These are phyloP conservation scores for Distichodus sexfasciatus DNA, from an alignment of 2,797 vertebrate genomes.

Conservation along the genomic window DNA sequence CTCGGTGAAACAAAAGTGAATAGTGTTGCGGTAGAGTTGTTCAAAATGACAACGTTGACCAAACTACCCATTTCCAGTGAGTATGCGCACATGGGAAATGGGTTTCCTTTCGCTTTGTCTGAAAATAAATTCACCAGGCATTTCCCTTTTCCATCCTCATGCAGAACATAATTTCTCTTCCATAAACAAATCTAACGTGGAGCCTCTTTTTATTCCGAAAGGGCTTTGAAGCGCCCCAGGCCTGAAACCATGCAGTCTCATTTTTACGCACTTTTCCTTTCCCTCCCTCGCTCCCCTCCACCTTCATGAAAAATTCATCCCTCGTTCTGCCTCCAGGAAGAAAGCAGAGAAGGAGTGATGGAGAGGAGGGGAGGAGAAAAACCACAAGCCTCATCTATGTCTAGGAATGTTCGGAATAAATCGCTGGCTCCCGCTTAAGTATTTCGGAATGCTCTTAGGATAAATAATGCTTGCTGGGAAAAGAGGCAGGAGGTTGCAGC, in stretches of 20 bases:
- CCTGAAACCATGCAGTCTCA: not conserved
- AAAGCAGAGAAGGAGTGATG: not conserved
- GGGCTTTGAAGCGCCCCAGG: conserved; percentile 23
- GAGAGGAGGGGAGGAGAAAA: conserved; percentile 10
- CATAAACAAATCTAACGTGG: conserved; percentile 44
- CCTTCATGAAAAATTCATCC: conserved; percentile 48
- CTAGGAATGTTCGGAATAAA: conserved; percentile 33
- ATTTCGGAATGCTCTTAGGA: not conserved
- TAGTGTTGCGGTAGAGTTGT: not conserved
- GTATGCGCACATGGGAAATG: not conserved
- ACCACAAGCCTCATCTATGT: conserved; percentile 28
- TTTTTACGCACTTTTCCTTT: conserved; percentile 8
- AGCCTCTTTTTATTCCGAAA: conserved; percentile 41
- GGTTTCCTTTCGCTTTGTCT: not conserved
- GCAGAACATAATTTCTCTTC: conserved; percentile 7
- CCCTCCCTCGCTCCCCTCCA: conserved; percentile 9
- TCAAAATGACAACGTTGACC: not conserved
- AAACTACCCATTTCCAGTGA: too few species aligned
- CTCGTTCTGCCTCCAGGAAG: conserved; percentile 35
- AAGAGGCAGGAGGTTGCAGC: too few species aligned
- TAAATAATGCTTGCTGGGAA: too few species aligned
- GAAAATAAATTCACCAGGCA: not conserved
- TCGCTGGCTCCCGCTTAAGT: conserved; percentile 11
- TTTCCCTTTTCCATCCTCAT: not conserved
- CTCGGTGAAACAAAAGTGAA: too few species aligned